A percentile compares a stretch with the other conserved stretches of the same genome.
Evolutionary conservation across 92 coral and sea anemone species (phyloP).

Genomic region (Palythoa grandiflora): DNA sequence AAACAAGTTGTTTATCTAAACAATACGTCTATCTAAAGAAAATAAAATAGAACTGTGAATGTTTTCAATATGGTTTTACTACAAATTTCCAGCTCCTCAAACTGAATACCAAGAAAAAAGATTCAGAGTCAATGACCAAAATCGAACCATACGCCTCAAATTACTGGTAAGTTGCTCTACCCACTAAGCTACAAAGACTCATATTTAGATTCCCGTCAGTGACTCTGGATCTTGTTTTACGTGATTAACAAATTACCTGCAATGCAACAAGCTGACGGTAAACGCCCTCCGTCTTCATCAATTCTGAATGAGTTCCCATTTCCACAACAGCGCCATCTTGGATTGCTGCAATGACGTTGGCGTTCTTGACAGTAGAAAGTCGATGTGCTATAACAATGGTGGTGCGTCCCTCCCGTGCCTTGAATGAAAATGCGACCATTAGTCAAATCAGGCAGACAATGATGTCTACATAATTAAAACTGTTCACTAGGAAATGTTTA

Average conservation of each 20-base stretch:
- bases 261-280: conserved; percentile 84
- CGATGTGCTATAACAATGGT: conserved; percentile 97
- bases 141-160: no score
- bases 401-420: conserved; percentile 98
- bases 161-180: not conserved
- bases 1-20: no score
- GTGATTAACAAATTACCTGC: conserved; percentile 64
- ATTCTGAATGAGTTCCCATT: conserved; percentile 85
- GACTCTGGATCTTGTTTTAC: not conserved
- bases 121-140: no score
- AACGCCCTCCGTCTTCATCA: conserved; percentile 88
- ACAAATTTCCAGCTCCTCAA: no score
- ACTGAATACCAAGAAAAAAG: no score
- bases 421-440: not conserved
- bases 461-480: no score
- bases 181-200: no score
- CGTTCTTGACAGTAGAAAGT: conserved; percentile 88
- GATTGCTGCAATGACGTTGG: conserved; percentile 89
- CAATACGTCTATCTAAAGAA: no score
- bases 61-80: no score
- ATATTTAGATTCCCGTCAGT: not conserved
- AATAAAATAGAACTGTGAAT: no score
- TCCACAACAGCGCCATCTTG: conserved; percentile 90
- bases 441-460: not conserved
- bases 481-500: no score